These are phyloP conservation scores for Drosophila ustulata DNA, from an alignment of 2,888 invertebrate genomes.

Conservation along the genomic window DNA sequence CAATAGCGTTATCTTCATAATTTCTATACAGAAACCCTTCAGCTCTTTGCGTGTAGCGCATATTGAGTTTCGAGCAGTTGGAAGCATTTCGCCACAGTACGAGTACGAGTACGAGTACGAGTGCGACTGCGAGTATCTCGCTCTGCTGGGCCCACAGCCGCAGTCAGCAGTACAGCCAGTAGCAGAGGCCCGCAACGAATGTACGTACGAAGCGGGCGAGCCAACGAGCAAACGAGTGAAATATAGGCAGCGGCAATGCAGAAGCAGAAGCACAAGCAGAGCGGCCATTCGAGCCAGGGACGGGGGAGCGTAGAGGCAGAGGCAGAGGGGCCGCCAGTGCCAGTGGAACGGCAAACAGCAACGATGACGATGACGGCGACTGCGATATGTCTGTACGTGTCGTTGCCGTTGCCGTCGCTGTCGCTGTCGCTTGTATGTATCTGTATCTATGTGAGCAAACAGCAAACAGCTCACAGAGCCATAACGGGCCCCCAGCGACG, in stretches of 20 bases:
- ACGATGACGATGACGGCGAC: constrained; percentile 57
- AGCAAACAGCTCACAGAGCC: constrained; percentile 44
- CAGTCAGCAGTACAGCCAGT: constrained; percentile 62
- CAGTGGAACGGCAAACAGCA: constrained; percentile 6
- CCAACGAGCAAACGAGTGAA: constrained; percentile 58
- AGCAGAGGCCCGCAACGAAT: constrained; percentile 54
- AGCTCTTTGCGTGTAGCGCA: constrained; percentile 43
- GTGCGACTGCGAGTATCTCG: constrained; percentile 48
- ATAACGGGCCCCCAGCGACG: constrained; percentile 41
- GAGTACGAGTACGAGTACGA: constrained; percentile 11
- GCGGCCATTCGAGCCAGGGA: constrained; percentile 7
- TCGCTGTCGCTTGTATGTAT: constrained; percentile 30
- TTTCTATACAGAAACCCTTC: constrained; percentile 21
- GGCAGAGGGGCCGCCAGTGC: not conserved
- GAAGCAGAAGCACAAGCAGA: constrained; percentile 25
- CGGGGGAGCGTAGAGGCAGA: not conserved
- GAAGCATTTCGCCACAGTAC: constrained; percentile 39
- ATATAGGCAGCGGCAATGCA: constrained; percentile 48
- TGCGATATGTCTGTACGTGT: constrained; percentile 49
- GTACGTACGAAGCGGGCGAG: constrained; percentile 47
- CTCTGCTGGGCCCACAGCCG: constrained; percentile 56
- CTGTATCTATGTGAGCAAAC: constrained; percentile 66
- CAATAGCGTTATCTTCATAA: not conserved
- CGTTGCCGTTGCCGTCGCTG: constrained; percentile 10
- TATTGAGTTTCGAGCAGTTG: constrained; percentile 51